Base-by-base conservation (phyloP, 1,140 invertebrate genomes). In the Lineus longissimus region DNA sequence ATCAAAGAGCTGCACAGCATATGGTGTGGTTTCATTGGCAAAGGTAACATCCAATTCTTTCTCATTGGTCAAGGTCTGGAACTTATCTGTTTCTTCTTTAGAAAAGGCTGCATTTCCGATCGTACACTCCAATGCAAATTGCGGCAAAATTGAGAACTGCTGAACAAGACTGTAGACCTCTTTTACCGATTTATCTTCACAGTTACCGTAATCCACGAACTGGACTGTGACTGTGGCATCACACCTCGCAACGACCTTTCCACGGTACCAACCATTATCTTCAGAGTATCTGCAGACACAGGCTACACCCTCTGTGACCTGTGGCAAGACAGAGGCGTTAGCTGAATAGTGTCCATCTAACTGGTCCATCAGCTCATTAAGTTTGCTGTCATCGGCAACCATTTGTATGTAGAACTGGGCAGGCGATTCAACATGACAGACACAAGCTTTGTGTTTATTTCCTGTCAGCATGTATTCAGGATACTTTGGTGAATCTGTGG, bases 171-270 rank as follows among this genome's bases (percentile, higher is more conserved):
- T 27, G n/a, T 51, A 23, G 4, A 51, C n/a, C 9, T 51, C 47
- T 51, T 6, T 23, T 9, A 27, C 6, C 4, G 47, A 4, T 27
- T 51, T 51, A 23, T 51, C 47, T 77, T 91, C 89, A 29, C 84
- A 84, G 76, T 91, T 91, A 6, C 91, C 91, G 71, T 87, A 91
- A 74, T 92, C 91, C 6, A 92, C 86, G 73, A 93, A 93, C 51
- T 88, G 84, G 0, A 93, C 87, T 0, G 87, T 88, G 27, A 86
- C 89, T 27, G 88, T 87, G 9, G 65, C 63, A 36, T 65, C 67
- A n/a, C 66, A 63, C 19, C 73, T 59, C 60, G 67, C 88, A 0
- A 90, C 80, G 17, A 93, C 87, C 69, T 88, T 86, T 1, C 90
- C 90, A 64, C 92, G 83, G 73, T 93, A 94, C 90, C 91, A 94